Evolutionary conservation across 2,113 vertebrate genomes (phyloP).

Genomic region (Aphelocoma coerulescens): DNA sequence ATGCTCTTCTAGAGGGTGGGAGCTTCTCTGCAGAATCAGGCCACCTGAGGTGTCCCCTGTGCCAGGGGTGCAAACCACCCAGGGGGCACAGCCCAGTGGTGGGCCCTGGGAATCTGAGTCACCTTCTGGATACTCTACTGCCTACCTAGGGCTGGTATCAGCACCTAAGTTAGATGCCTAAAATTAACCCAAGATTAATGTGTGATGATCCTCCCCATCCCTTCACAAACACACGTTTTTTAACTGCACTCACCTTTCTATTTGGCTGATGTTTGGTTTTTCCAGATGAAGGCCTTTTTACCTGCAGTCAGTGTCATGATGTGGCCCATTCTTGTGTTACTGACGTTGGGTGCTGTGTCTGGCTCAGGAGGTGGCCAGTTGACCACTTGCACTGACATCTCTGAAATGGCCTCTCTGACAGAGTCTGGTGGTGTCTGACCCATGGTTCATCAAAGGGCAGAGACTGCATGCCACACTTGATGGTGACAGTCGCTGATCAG

Average conservation of each 20-base stretch:
- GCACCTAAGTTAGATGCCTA: neutral
- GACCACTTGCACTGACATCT: neutral
- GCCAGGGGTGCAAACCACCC: rapidly evolving
- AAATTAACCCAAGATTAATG: neutral
- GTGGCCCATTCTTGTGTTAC: neutral
- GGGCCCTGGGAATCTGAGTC: neutral
- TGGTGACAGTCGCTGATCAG: neutral
- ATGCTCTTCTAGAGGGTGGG: neutral
- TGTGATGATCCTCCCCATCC: neutral
- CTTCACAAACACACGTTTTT: neutral
- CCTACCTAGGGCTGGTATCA: neutral
- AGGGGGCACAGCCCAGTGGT: neutral
- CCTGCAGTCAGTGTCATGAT: neutral
- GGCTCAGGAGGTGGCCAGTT: neutral
- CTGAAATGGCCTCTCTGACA: neutral
- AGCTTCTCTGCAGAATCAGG: neutral
- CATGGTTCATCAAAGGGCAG: neutral
- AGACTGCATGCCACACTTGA: neutral
- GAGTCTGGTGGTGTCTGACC: neutral
- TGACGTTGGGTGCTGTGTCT: neutral
- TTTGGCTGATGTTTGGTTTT: neutral
- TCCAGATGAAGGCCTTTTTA: neutral
- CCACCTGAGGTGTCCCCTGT: neutral
- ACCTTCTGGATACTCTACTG: neutral
- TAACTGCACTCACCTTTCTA: neutral